A percentile compares a stretch with the other conserved stretches of the same genome.
phyloP scores from a whole-genome alignment of 2,113 vertebrate genomes.

The Hystrix cristata region DNA sequence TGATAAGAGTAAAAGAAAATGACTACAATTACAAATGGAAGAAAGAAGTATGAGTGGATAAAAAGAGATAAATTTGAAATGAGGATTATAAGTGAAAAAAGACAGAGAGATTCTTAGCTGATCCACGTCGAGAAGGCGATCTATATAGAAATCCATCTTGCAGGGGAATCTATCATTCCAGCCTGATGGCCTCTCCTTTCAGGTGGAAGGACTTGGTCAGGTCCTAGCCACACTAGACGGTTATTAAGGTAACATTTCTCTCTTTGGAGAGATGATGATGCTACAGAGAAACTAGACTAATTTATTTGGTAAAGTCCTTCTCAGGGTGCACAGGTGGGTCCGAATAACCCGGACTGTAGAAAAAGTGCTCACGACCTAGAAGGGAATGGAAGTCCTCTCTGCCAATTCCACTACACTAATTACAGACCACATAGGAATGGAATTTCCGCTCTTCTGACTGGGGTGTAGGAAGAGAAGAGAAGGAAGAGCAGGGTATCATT shows the following conservation, averaged over 20 bases:
- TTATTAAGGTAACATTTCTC: background rate
- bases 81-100: conserved; percentile 30
- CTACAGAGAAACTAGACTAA: background rate
- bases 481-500: background rate
- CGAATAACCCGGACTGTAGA: background rate
- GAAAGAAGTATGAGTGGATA: background rate
- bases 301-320: background rate
- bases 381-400: background rate
- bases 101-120: background rate
- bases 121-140: background rate
- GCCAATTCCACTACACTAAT: background rate
- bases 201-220: background rate
- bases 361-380: background rate
- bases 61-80: conserved; percentile 45
- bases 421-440: background rate
- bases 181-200: background rate
- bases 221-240: too few relatives aligned
- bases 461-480: background rate
- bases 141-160: background rate
- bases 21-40: conserved; percentile 35
- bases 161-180: background rate
- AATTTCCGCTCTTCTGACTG: background rate
- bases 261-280: background rate
- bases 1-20: conserved; percentile 54
- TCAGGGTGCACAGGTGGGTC: background rate